phyloP scores from a whole-genome alignment of 2,797 vertebrate species.

The Bradypodion ventrale region DNA sequence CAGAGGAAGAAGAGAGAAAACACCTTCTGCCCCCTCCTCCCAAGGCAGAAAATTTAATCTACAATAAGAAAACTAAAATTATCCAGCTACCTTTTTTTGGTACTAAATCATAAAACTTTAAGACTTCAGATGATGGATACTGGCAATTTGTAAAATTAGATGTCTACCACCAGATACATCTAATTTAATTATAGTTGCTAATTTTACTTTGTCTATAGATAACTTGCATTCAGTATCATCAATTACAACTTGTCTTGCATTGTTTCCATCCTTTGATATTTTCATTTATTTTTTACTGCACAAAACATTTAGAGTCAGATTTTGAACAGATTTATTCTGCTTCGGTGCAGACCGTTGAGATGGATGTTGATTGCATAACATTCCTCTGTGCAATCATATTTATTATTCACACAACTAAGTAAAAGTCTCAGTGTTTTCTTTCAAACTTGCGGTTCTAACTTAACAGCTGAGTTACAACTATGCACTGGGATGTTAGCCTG shows the following conservation, averaged over 20 bases:
- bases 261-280: background rate
- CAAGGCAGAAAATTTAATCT: background rate
- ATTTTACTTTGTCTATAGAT: background rate
- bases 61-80: background rate
- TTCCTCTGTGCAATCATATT: constrained; percentile 8
- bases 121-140: background rate
- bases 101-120: background rate
- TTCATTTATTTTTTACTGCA: background rate
- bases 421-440: constrained; percentile 18
- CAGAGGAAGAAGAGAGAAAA: background rate
- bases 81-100: background rate
- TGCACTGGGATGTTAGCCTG: background rate
- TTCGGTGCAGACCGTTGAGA: background rate
- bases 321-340: background rate
- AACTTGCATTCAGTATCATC: constrained; percentile 4
- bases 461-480: constrained; percentile 9
- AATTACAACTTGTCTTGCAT: background rate
- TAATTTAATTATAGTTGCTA: background rate
- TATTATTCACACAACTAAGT: constrained; percentile 26
- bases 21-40: no score
- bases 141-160: background rate
- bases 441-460: constrained; percentile 14
- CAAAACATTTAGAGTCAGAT: background rate
- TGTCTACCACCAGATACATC: background rate
- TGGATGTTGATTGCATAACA: background rate